Evolutionary conservation across 1,140 invertebrate genomes (phyloP).

Genomic region (Tetramorium simillimum): DNA sequence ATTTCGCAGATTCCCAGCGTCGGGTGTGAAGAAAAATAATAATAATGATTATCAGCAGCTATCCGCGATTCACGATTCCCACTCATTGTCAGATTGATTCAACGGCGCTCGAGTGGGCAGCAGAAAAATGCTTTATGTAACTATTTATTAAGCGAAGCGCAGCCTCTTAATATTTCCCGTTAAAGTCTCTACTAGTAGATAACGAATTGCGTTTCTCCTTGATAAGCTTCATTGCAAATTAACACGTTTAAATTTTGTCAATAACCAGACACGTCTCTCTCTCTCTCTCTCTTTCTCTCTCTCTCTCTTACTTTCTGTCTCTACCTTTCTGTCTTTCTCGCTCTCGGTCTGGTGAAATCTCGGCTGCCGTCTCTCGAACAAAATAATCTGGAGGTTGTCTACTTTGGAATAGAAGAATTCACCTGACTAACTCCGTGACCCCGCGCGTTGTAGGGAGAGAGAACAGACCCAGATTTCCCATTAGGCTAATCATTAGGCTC

Average conservation of each 20-base stretch:
- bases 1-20: background rate
- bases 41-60: constrained; percentile 41
- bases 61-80: constrained; percentile 34
- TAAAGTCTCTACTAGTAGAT: constrained; percentile 27
- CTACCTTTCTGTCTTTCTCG: background rate
- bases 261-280: background rate
- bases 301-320: background rate
- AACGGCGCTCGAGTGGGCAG: constrained; percentile 45
- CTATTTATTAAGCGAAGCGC: constrained; percentile 3
- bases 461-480: constrained; percentile 69
- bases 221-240: constrained; percentile 10
- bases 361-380: constrained; percentile 29
- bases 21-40: constrained; percentile 8
- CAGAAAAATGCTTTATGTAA: constrained; percentile 62
- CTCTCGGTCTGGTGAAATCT: constrained; percentile 42
- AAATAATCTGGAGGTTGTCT: constrained; percentile 66
- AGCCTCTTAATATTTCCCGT: background rate
- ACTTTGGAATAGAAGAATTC: constrained; percentile 64
- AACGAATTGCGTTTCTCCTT: background rate
- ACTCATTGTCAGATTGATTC: constrained; percentile 47
- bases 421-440: constrained; percentile 69
- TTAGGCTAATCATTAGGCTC: constrained; percentile 68
- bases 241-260: constrained; percentile 11
- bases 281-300: background rate
- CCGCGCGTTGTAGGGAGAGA: constrained; percentile 46